Conservation (phyloP, 2,888 invertebrate species). For the Leptura quadrifasciata region DNA sequence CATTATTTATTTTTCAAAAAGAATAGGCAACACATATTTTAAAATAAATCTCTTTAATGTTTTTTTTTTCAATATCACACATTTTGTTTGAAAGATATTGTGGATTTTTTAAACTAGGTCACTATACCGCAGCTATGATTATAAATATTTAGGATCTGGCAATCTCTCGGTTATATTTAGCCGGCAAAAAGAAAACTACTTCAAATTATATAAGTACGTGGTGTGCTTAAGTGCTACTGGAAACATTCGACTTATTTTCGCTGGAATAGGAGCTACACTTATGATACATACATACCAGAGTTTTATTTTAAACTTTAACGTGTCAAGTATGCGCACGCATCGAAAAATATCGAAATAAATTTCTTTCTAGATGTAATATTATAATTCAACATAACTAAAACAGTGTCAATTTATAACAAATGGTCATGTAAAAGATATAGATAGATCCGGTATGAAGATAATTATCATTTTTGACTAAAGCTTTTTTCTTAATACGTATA, state of each 20-base stretch:
- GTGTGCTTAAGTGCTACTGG: constrained; percentile 17
- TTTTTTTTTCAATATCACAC: not conserved
- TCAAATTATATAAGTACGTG: constrained; percentile 20
- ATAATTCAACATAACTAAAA: too few species aligned
- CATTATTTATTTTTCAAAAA: not conserved
- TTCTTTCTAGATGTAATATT: too few species aligned
- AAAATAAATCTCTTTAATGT: not conserved
- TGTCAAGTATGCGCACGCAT: not conserved
- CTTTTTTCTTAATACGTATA: too few species aligned
- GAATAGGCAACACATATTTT: not conserved
- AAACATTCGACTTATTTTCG: constrained; percentile 14
- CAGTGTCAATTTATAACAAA: too few species aligned
- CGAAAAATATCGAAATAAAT: not conserved
- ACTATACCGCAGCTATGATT: constrained; percentile 8
- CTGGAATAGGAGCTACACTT: not conserved
- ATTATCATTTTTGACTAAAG: too few species aligned
- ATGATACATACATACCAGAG: not conserved
- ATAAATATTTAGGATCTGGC: constrained; percentile 29
- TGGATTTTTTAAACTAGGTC: constrained; percentile 25
- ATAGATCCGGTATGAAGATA: too few species aligned
- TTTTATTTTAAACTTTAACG: constrained; percentile 9
- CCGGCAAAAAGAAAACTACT: constrained; percentile 21
- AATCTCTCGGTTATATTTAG: constrained; percentile 28
- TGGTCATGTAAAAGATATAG: too few species aligned
- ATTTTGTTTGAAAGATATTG: not conserved